Base-by-base conservation (phyloP, 2,888 invertebrate species). In the Drosophila macrothrix region DNA sequence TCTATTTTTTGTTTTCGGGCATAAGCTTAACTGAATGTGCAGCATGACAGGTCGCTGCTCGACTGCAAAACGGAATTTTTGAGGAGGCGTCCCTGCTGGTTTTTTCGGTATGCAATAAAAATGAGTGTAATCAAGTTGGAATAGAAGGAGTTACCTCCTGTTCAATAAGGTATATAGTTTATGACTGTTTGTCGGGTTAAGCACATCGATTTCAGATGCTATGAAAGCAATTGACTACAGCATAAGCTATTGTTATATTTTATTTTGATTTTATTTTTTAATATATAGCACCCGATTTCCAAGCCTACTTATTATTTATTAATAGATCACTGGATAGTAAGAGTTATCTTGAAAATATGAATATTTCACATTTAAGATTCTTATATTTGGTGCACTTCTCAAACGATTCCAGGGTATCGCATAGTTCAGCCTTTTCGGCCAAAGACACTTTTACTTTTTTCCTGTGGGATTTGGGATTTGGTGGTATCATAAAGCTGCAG, bases 11-110 rank as follows among this genome's bases (percentile, higher is more conserved):
- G 29, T 28, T 14, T 25, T 29, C 5, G 22, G 53, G 16, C n/a
- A 22, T 35, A 53, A 76, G 58, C 54, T 68, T 63, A 72, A 62
- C 63, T 77, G 65, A 77, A 77, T 73, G 71, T 67, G 56, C 56
- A 22, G 39, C 25, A 53, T n/a, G 50, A 56, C n/a, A 55, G 39
- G 14, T 19, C 22, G 39, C 14, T 29, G 46, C 9, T 33, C 52
- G 58, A 43, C 67, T 66, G 61, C 66, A 77, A 46, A 74, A 73
- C 43, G 55, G 73, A 82, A 81, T 84, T 84, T 82, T 80, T 87
- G 78, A 82, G 78, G 80, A 75, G 72, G 9, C 64, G 58, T 64
- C 33, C 22, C 22, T 66, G 41, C 54, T 65, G 49, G 14, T 2
- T 35, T 61, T 61, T 64, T 61, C 22, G 12, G 25, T 65, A 22